Base-by-base conservation (phyloP, 2,113 vertebrate species). In the Misgurnus mizolepis region DNA sequence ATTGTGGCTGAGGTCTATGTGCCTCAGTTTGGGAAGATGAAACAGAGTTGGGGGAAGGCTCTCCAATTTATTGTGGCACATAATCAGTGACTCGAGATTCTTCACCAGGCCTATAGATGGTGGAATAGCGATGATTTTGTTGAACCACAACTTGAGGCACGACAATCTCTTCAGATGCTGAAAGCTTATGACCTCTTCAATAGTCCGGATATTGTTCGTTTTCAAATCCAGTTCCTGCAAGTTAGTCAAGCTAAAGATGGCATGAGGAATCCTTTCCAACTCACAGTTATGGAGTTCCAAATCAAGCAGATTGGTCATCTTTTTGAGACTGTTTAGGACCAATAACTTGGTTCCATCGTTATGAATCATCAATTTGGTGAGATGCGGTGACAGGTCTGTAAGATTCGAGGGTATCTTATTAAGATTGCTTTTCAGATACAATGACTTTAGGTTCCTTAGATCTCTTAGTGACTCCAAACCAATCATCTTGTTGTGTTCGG, bases 401-500 rank as follows among this genome's bases (percentile, higher is more conserved):
- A 99, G 94, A 88, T 97, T 98, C 50, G 96, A 95, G 83, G 98
- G 98, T 39, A 98, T 95, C 94, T 99, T 99, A 86, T 96, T 96
- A 87, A 99, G 93, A 83, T 99, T 99, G 89, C 97, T 97, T 87
- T 99, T 99, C 83, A 99, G 92, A 0, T 95, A 94, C 69, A 99
- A 92, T 9, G 90, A 93, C 87, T 98, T 99, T 76, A 99, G 92
- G 86, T 96, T 94, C 85, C 93, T 94, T 88, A 99, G 76, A 75
- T 99, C 98, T 78, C 97, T 91, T 83, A 99, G 95, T 75, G 97
- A 98, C 75, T 99, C 98, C 0, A 99, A 92, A 62, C 96, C 95
- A 22, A 99, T 98, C 96, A 98, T 97, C 90, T 98, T 99, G 89
- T 99, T 99, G 74, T 98, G 97, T 89, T 99, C 98, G 2, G 96